Evolutionary conservation across 2,113 vertebrate species (phyloP).

Genomic region (Aptenodytes patagonicus): DNA sequence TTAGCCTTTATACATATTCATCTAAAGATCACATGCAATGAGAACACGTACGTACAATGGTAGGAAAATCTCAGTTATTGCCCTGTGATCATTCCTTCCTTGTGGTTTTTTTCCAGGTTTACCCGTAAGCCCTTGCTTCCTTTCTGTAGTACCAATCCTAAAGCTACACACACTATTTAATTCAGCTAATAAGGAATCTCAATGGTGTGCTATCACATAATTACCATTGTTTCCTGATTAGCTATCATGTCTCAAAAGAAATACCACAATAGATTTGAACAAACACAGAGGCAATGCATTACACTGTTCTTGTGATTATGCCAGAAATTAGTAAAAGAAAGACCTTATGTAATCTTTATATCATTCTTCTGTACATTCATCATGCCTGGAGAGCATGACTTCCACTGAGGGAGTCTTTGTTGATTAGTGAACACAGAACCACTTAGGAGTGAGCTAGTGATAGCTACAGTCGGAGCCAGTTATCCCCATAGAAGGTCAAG

Average conservation of each 20-base stretch:
- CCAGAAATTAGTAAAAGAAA: conserved; percentile 1
- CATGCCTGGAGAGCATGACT: background rate
- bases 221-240: background rate
- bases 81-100: background rate
- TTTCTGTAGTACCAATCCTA: background rate
- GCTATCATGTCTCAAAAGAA: background rate
- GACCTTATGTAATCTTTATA: background rate
- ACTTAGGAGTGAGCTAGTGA: background rate
- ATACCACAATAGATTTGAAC: background rate
- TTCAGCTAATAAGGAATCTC: background rate
- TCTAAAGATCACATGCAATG: background rate
- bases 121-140: background rate
- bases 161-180: background rate
- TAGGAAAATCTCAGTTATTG: background rate
- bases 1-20: background rate
- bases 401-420: background rate
- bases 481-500: background rate
- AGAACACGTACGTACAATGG: background rate
- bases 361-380: background rate
- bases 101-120: background rate
- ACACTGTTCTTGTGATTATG: background rate
- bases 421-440: background rate
- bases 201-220: background rate
- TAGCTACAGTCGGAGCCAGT: background rate
- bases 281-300: background rate